Conservation (phyloP, 2,797 vertebrate genomes). For the Arctocebus calabarensis region DNA sequence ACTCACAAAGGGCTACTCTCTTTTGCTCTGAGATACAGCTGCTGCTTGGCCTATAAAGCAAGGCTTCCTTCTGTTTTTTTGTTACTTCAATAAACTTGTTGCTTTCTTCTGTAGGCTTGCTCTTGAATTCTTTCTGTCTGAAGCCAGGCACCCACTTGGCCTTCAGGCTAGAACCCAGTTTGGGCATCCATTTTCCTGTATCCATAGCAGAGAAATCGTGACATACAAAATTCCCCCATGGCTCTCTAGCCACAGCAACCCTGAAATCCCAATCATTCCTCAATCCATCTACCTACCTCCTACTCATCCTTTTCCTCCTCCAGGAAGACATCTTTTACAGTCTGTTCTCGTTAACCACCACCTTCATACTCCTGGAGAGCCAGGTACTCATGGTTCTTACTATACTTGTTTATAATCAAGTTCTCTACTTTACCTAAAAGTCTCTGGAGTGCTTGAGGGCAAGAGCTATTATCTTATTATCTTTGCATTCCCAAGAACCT, state of each 20-base stretch:
- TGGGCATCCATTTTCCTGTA: not conserved
- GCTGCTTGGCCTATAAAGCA: not conserved
- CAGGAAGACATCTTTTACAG: not conserved
- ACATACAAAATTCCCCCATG: not conserved
- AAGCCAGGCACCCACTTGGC: not conserved
- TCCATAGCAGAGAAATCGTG: not conserved
- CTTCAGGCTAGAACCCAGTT: not conserved
- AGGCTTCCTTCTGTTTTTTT: not conserved
- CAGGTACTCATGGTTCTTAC: not conserved
- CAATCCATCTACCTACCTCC: not conserved
- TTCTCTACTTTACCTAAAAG: not conserved
- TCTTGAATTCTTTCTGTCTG: not conserved
- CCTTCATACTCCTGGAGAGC: not conserved
- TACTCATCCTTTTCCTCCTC: not conserved
- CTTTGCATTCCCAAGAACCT: constrained; percentile 4
- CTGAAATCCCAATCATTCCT: not conserved
- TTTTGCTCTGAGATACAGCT: not conserved
- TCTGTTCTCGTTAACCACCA: not conserved
- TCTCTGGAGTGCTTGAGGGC: constrained; percentile 18
- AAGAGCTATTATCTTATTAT: not conserved
- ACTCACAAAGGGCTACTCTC: not conserved
- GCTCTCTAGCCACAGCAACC: not conserved
- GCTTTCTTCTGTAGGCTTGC: not conserved
- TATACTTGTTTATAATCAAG: not conserved
- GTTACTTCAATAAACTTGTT: not conserved